Base-by-base conservation (phyloP, 2,888 invertebrate genomes). In the Orchesellides sinensis region DNA sequence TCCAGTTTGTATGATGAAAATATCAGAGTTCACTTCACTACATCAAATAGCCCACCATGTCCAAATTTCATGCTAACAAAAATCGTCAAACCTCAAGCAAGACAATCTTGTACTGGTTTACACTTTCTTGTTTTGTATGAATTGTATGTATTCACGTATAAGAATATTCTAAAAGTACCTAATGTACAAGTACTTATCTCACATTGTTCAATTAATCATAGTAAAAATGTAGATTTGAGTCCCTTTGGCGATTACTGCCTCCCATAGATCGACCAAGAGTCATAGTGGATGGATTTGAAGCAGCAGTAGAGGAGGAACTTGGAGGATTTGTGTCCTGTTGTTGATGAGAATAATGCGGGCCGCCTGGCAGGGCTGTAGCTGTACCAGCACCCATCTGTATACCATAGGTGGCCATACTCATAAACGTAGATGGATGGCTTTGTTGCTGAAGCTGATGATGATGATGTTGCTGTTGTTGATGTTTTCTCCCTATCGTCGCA, bases 211-310 rank as follows among this genome's bases (percentile, higher is more conserved):
- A 68, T 94, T 94, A 95, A 93, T 94, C 95, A 89, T 94, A 95
- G 90, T 94, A 95, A 90, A 93, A 94, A 89, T 93, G 93, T 63
- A 92, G 92, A 89, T 93, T 93, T 1, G 83, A 82, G 45, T 84
- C 85, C 86, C 93, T 92, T 90, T 92, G 92, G 89, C 93, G 91
- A 90, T 92, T 93, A 47, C 45, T 75, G 21, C 61, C 19, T 27
- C 75, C 49, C 75, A 66, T 65, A 88, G 93, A 93, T 89, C 94
- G 91, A 0, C 85, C 84, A 6, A 88, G 85, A 70, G 86, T 87
- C 92, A 90, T 82, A 89, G 89, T 84, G 89, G 89, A 77, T 70
- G 83, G 78, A 83, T 65, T 70, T 21, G 69, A 29, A 21, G 35
- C 86, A 90, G 89, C 65, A n/a, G n/a, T n/a, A n/a, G n/a, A n/a